These are phyloP conservation scores for Ivindomyrus marchei DNA, from an alignment of 2,113 vertebrate species.

Conservation along the genomic window DNA sequence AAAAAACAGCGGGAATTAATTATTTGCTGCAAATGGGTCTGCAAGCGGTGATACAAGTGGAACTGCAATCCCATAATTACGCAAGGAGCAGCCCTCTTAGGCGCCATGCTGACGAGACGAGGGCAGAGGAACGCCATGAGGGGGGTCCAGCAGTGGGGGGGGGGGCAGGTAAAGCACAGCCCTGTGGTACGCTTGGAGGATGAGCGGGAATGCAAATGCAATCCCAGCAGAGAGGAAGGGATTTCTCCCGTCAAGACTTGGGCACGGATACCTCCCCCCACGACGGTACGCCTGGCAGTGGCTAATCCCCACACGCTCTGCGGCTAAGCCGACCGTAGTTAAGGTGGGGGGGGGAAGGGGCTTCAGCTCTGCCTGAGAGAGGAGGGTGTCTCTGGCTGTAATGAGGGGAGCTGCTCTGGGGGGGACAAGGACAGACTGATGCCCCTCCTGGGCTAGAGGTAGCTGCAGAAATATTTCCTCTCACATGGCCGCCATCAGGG, in stretches of 20 bases:
- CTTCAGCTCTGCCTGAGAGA: slow-evolving; percentile 35
- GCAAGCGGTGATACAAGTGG: not conserved
- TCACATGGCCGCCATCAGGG: not conserved
- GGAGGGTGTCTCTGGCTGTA: slow-evolving; percentile 53
- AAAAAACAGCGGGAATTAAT: slow-evolving; percentile 9
- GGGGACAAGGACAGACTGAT: slow-evolving; percentile 20
- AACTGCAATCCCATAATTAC: slow-evolving; percentile 14
- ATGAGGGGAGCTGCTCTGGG: slow-evolving; percentile 52
- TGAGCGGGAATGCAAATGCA: slow-evolving; percentile 18
- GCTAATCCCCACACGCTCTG: slow-evolving; percentile 11
- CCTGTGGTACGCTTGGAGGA: not conserved
- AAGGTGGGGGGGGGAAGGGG: not conserved
- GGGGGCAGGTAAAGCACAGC: not conserved
- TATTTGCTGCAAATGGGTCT: slow-evolving; percentile 13
- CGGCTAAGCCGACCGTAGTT: slow-evolving; percentile 5
- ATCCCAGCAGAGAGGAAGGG: not conserved
- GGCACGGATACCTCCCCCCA: slow-evolving; percentile 4
- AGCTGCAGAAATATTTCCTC: not conserved
- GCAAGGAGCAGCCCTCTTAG: not conserved
- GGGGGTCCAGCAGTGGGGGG: not conserved
- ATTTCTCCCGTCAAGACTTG: slow-evolving; percentile 12
- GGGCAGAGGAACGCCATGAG: not conserved
- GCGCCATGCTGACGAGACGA: not conserved
- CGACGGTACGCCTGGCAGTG: not conserved
- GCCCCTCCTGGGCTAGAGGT: slow-evolving; percentile 27